These are phyloP conservation scores for Lepidochrysops patricia DNA, from an alignment of 2,888 invertebrate species.

Conservation along the genomic window DNA sequence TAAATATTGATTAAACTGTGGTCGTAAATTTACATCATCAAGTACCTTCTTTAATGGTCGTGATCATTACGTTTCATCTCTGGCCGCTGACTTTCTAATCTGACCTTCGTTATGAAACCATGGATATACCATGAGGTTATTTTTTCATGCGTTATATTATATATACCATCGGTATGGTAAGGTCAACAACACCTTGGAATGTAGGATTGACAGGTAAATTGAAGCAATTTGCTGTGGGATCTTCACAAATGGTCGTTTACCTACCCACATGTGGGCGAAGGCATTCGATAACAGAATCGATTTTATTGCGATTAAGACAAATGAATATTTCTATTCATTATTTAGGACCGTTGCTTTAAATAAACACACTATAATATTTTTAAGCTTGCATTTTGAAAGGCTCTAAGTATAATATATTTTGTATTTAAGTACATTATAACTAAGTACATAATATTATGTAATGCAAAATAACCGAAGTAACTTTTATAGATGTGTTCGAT, in stretches of 20 bases:
- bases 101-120: constrained; percentile 7
- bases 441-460: background rate
- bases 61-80: constrained; percentile 12
- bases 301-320: constrained; percentile 4
- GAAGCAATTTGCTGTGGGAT: constrained; percentile 24
- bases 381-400: too few species aligned
- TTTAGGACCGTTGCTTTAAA: background rate
- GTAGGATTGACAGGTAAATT: constrained; percentile 18
- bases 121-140: background rate
- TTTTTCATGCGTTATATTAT: background rate
- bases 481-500: too few species aligned
- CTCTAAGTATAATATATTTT: too few species aligned
- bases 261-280: constrained; percentile 43
- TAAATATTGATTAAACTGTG: background rate
- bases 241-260: constrained; percentile 48
- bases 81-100: constrained; percentile 33
- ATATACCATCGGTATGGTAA: background rate
- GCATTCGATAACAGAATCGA: constrained; percentile 19
- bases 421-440: too few species aligned
- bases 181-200: background rate
- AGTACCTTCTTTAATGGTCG: background rate
- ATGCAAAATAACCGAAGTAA: too few species aligned
- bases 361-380: too few species aligned
- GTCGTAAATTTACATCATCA: constrained; percentile 6
- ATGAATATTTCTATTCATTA: background rate